phyloP scores from a whole-genome alignment of 2,888 invertebrate species.

The Eristalinus aeneus region DNA sequence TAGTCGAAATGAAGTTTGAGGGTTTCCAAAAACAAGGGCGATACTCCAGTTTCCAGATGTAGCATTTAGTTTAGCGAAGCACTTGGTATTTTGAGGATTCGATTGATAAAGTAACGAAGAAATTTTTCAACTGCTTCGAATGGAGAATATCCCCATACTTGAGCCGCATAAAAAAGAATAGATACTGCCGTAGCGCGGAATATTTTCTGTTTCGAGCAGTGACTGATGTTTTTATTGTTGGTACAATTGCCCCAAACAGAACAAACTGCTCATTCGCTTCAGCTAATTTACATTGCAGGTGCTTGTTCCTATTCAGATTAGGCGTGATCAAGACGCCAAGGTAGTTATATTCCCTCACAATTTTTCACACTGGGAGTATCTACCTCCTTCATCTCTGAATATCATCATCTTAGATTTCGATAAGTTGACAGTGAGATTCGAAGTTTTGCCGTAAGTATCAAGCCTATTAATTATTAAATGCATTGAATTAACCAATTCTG shows the following conservation, averaged over 20 bases:
- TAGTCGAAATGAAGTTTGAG: no score
- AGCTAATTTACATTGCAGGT: not conserved
- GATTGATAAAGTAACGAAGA: no score
- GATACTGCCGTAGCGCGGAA: not conserved
- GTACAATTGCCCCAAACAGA: constrained; percentile 10
- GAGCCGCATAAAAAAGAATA: not conserved
- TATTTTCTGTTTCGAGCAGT: constrained; percentile 4
- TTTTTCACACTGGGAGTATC: not conserved
- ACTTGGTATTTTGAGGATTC: not conserved
- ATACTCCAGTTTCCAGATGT: not conserved
- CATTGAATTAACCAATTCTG: no score
- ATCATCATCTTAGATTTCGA: no score
- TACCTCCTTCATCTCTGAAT: not conserved
- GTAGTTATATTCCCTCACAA: not conserved
- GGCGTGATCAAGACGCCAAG: not conserved
- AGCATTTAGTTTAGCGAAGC: not conserved
- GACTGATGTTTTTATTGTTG: constrained; percentile 4
- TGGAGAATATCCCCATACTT: not conserved
- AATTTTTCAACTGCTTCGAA: no score
- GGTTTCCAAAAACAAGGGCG: no score
- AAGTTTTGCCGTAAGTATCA: no score
- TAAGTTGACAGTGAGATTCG: no score
- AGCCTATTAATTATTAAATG: not conserved
- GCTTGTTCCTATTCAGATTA: constrained; percentile 4
- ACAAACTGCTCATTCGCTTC: constrained; percentile 21